A percentile compares a stretch with the other conserved stretches of the same genome.
Conservation (phyloP, 2,113 vertebrate species). For the Amblyopsis rosae region DNA sequence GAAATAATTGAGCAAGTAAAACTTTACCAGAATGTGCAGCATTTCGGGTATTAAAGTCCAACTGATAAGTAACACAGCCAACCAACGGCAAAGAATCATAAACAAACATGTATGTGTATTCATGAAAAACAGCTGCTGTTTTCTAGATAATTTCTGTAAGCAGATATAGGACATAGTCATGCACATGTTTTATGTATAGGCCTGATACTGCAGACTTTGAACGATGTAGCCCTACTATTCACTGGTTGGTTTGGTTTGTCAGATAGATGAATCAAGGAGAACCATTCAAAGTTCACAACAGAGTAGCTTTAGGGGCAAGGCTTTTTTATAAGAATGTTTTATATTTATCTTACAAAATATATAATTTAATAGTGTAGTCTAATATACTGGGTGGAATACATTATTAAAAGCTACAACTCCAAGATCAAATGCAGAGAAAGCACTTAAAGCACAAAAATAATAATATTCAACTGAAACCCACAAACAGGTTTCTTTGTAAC, state of each 20-base stretch:
- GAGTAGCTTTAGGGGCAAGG: neutral
- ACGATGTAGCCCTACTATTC: no score
- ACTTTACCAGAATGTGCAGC: conserved; percentile 50
- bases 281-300: conserved; percentile 17
- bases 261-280: conserved; percentile 15
- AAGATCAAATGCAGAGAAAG: no score
- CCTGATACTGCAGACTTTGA: no score
- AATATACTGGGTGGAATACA: conserved; percentile 9
- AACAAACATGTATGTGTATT: conserved; percentile 44
- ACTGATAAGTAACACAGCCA: conserved; percentile 58
- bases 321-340: no score
- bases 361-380: no score
- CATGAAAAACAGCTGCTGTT: conserved; percentile 9
- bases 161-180: no score
- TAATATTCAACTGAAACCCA: neutral
- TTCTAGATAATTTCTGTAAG: neutral
- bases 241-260: no score
- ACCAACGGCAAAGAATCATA: conserved; percentile 36
- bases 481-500: conserved; percentile 4
- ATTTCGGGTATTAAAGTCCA: conserved; percentile 62
- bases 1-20: conserved; percentile 7
- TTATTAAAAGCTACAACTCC: conserved; percentile 6
- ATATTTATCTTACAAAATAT: no score
- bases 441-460: neutral
- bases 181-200: no score